phyloP scores from a whole-genome alignment of 2,113 vertebrate species.

The Ia io region DNA sequence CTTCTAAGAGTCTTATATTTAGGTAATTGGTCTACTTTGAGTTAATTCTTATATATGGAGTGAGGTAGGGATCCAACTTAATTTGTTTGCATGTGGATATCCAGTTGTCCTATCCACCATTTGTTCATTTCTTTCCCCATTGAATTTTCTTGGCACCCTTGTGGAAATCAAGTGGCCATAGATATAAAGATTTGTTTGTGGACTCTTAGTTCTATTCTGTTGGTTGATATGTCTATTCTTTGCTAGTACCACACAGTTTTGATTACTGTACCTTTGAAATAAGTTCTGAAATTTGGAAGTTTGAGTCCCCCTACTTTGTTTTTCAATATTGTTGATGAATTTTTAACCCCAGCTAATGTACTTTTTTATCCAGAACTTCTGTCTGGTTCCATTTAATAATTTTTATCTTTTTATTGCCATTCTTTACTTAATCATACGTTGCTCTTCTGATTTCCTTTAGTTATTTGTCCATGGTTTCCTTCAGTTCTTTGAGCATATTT shows the following conservation, averaged over 20 bases:
- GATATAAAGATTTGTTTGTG: background rate
- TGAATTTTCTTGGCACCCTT: too few relatives aligned
- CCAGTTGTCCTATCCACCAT: too few relatives aligned
- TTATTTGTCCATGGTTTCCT: background rate
- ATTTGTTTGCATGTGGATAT: too few relatives aligned
- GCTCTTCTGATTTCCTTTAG: background rate
- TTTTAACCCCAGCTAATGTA: background rate
- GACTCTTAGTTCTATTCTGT: background rate
- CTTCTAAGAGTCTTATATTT: background rate
- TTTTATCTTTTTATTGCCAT: background rate
- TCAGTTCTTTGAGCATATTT: background rate
- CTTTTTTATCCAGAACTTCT: background rate
- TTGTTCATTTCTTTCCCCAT: too few relatives aligned
- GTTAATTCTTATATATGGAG: too few relatives aligned
- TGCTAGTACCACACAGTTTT: background rate
- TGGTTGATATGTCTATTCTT: background rate
- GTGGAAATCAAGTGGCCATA: background rate
- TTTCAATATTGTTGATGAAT: background rate
- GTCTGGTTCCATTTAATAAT: background rate
- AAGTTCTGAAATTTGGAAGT: too few relatives aligned
- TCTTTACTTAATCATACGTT: background rate
- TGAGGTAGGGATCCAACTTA: too few relatives aligned
- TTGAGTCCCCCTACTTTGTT: background rate
- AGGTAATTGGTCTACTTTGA: too few relatives aligned
- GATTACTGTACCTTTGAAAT: too few relatives aligned